A percentile compares a stretch with the other conserved stretches of the same genome.
These are phyloP conservation scores for Pterocles gutturalis DNA, from an alignment of 2,113 vertebrate genomes.

Conservation along the genomic window DNA sequence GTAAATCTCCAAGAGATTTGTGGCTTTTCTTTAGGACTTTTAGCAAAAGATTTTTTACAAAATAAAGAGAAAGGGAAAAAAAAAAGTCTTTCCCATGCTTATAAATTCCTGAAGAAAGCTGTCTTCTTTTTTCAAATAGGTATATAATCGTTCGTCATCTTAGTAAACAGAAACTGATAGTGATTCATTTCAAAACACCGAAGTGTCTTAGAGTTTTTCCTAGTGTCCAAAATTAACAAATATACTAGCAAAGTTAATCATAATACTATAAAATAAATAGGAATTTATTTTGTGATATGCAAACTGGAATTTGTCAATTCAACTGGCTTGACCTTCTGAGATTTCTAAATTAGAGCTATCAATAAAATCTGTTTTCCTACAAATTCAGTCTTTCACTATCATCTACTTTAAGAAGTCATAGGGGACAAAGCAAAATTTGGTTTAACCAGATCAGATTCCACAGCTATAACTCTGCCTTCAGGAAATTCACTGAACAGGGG, in stretches of 20 bases:
- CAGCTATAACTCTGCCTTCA: not conserved
- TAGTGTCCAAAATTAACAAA: not conserved
- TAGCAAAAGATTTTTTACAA: not conserved
- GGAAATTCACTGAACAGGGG: not conserved
- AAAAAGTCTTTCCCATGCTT: not conserved
- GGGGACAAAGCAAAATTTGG: not conserved
- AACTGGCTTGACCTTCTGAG: not conserved
- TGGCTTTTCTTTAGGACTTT: not conserved
- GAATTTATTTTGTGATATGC: not conserved
- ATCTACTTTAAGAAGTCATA: not conserved
- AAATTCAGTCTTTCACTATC: not conserved
- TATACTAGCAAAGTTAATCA: not conserved
- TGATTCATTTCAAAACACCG: not conserved
- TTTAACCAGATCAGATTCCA: not conserved
- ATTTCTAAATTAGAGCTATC: not conserved
- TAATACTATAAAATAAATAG: not conserved
- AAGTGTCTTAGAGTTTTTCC: not conserved
- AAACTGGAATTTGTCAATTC: not conserved
- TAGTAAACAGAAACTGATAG: not conserved
- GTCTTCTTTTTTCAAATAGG: not conserved
- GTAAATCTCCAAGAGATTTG: not conserved
- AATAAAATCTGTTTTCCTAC: not conserved
- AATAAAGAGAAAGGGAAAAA: not conserved
- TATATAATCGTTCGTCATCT: fast-evolving
- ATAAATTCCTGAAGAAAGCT: not conserved